A percentile compares a stretch with the other conserved stretches of the same genome.
Conservation (phyloP, 2,797 vertebrate species). For the Falco columbarius region DNA sequence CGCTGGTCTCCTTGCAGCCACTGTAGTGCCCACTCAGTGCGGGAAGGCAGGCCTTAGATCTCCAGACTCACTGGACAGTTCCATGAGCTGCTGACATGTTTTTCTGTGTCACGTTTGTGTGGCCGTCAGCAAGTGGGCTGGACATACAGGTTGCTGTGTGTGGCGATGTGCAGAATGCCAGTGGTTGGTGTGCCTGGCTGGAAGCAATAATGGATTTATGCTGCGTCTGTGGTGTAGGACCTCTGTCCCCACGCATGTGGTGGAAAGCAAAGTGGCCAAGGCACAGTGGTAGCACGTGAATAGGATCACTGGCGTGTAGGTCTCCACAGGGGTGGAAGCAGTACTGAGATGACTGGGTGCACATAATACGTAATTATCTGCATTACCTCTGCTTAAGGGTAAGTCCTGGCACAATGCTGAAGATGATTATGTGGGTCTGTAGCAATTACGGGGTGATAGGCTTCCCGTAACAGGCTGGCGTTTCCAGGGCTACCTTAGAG, state of each 20-base stretch:
- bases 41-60: not conserved
- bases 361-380: not conserved
- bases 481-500: not conserved
- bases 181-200: not conserved
- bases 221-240: not conserved
- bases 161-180: not conserved
- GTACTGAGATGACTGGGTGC: not conserved
- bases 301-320: not conserved
- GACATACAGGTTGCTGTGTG: accelerated
- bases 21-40: not conserved
- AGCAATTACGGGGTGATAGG: not conserved
- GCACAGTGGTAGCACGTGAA: not conserved
- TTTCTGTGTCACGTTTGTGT: not conserved
- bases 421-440: accelerated
- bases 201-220: not conserved
- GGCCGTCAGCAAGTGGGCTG: not conserved
- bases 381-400: not conserved
- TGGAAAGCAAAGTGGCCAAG: not conserved
- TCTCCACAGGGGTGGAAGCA: not conserved
- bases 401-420: not conserved
- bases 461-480: not conserved
- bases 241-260: accelerated
- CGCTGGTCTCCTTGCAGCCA: not conserved
- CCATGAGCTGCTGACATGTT: not conserved
- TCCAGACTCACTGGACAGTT: not conserved